phyloP scores from a whole-genome alignment of 2,797 vertebrate species.

The Spheniscus humboldti region DNA sequence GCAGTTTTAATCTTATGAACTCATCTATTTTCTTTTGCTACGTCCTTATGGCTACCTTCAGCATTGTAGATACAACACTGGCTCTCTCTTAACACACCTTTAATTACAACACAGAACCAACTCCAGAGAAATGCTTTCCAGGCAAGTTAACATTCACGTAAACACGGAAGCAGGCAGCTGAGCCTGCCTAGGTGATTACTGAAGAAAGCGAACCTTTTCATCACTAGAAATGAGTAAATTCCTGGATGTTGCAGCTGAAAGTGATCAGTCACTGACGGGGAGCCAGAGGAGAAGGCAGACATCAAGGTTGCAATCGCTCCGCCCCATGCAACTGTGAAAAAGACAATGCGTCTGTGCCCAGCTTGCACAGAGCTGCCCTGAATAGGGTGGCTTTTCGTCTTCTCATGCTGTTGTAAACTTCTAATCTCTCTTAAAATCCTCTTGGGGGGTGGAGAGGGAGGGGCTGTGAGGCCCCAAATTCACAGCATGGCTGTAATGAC shows the following conservation, averaged over 20 bases:
- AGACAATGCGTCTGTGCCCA: background rate
- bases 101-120: background rate
- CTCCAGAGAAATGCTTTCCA: background rate
- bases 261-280: background rate
- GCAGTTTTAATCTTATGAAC: background rate
- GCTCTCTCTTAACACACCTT: background rate
- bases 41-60: background rate
- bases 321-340: background rate
- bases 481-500: background rate
- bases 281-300: background rate
- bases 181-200: background rate
- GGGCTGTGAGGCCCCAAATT: background rate
- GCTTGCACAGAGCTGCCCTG: background rate
- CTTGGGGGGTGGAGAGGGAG: background rate
- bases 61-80: background rate
- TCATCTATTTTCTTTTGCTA: slow-evolving; percentile 27
- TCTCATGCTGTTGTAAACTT: background rate
- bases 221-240: background rate
- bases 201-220: background rate
- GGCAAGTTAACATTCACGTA: background rate
- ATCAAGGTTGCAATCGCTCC: background rate
- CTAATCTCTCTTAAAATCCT: slow-evolving; percentile 13
- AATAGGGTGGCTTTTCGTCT: background rate
- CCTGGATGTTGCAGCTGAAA: background rate
- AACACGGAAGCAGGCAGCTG: background rate